phyloP scores from a whole-genome alignment of 1,140 invertebrate species.

The Halictus rubicundus region DNA sequence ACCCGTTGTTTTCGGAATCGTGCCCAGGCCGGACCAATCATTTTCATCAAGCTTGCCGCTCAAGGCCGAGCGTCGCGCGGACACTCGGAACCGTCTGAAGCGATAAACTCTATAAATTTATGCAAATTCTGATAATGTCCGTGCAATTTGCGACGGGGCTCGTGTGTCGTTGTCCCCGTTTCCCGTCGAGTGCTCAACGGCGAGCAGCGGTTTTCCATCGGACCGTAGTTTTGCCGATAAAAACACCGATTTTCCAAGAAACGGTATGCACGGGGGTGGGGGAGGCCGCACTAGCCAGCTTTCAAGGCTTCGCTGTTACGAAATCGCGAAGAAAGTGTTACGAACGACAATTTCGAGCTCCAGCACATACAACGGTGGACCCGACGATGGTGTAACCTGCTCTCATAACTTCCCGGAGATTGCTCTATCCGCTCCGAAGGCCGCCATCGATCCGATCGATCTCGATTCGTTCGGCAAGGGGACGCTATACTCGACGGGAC shows the following conservation, averaged over 20 bases:
- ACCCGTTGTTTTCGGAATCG: background rate
- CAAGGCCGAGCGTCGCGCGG: background rate
- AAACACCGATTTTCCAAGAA: background rate
- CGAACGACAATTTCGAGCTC: background rate
- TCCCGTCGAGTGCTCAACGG: background rate
- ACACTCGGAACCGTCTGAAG: background rate
- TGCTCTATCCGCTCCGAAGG: background rate
- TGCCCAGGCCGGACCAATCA: background rate
- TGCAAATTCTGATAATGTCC: background rate
- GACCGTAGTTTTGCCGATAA: background rate
- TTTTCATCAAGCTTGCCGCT: background rate
- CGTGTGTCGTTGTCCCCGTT: background rate
- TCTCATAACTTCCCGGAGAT: background rate
- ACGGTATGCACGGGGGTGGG: background rate
- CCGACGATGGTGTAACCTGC: background rate
- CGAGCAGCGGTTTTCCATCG: background rate
- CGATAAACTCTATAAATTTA: background rate
- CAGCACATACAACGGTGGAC: background rate
- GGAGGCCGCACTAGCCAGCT: background rate
- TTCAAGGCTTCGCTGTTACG: constrained; percentile 7
- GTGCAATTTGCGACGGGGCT: background rate
- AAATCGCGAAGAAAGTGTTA: constrained; percentile 4
- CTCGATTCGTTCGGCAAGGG: too few relatives aligned
- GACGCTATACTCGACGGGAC: too few relatives aligned
- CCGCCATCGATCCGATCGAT: background rate